Evolutionary conservation across 1,140 invertebrate species (phyloP).

Genomic region (Aphis gossypii): DNA sequence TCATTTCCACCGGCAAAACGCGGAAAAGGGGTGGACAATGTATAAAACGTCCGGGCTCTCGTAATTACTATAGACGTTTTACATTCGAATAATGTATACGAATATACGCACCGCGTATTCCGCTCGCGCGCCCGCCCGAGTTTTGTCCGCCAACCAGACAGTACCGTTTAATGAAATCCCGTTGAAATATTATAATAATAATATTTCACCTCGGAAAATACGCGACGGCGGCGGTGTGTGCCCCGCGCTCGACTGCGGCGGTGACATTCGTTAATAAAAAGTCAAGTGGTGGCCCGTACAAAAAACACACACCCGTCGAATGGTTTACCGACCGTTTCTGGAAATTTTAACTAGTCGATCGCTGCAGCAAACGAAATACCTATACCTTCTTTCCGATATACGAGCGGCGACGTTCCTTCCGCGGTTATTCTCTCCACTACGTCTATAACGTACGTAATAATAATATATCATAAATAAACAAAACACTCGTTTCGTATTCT

Average conservation of each 20-base stretch:
- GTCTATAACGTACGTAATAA: not conserved
- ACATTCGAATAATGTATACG: not conserved
- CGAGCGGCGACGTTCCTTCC: not conserved
- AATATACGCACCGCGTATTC: not conserved
- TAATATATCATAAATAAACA: not conserved
- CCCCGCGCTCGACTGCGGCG: not conserved
- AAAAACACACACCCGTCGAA: not conserved
- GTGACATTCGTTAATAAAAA: constrained; percentile 24
- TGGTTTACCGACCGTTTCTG: not conserved
- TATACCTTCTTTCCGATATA: not conserved
- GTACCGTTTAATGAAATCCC: constrained; percentile 19
- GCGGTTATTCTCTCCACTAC: no score
- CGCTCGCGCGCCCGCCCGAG: not conserved
- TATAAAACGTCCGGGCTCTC: constrained; percentile 22
- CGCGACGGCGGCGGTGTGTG: not conserved
- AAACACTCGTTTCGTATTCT: not conserved
- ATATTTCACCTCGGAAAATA: not conserved
- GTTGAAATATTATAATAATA: constrained; percentile 18
- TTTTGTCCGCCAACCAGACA: not conserved
- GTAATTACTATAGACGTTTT: constrained; percentile 33
- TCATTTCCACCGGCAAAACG: not conserved
- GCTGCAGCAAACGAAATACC: not conserved
- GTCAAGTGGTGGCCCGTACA: not conserved
- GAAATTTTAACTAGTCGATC: not conserved
- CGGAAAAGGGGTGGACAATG: constrained; percentile 1